A percentile compares a stretch with the other conserved stretches of the same genome.
Conservation (phyloP, 2,888 invertebrate genomes). For the Himalopsyche tibetana region DNA sequence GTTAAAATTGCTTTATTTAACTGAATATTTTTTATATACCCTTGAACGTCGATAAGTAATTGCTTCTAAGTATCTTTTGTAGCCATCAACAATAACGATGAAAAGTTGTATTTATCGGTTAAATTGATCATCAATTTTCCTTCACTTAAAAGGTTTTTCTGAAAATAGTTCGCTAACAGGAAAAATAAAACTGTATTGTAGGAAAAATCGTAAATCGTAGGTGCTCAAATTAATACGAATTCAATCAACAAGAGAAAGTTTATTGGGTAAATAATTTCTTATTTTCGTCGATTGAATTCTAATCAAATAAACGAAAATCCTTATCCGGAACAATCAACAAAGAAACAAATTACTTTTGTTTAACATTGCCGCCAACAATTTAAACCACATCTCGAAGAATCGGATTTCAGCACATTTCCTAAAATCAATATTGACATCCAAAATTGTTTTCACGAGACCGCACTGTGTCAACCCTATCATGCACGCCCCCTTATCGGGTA, state of each 20-base stretch:
- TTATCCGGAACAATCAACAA: neutral
- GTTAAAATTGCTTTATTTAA: no score
- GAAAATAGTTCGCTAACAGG: no score
- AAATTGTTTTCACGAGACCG: conserved; percentile 30
- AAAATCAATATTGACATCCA: conserved; percentile 22
- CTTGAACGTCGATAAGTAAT: no score
- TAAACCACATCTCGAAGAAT: neutral
- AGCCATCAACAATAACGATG: no score
- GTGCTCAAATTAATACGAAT: neutral
- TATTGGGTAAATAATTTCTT: neutral
- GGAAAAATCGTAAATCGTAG: no score
- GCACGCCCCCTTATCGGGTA: conserved; percentile 17
- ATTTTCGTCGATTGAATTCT: neutral
- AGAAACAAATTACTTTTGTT: conserved; percentile 26
- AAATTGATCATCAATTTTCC: no score
- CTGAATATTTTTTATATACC: no score
- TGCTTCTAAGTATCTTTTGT: no score
- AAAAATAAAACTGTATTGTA: no score
- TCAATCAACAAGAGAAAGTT: neutral
- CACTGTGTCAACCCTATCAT: conserved; percentile 26
- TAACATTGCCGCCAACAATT: neutral
- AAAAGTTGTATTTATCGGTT: no score
- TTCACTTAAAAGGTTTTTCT: no score
- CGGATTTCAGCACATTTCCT: conserved; percentile 9
- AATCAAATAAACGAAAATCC: neutral